Evolutionary conservation across 2,888 invertebrate genomes (phyloP), one percentile per base, ranked within the genome.

Genomic region (Pimpla rufipes): DNA sequence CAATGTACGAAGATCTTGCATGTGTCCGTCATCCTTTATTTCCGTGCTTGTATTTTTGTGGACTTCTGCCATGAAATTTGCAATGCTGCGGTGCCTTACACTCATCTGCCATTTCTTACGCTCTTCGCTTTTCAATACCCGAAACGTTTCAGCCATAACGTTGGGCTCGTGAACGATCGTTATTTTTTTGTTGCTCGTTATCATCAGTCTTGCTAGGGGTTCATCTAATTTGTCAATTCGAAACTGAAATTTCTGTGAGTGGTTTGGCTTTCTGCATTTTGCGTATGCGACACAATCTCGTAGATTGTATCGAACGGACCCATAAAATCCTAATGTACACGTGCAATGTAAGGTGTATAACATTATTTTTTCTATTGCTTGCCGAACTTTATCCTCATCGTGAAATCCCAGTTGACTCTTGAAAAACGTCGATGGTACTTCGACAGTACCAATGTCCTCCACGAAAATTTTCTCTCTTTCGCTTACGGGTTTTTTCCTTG

Each of bases 11-110:
- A 71, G 13, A 45, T 81, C 42, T 23, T 81, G 81, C 35, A 45
- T 66, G 16, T 81, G 76, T 1, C 82, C 78, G 18, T 82, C 73
- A 13, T 42, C 37, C 21, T 23, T 55, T 10, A 67, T 13, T 45
- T 40, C 64, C 62, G 45, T 47, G 45, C n/a, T 47, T 3, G 45
- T 47, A 0, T n/a, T 47, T 47, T 47, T 16, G n/a, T 47, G 16
- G 0, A 47, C n/a, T 47, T 47, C 47, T 18, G 47, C n/a, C 47
- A 47, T 47, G 47, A 16, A 47, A 47, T 47, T 6, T 2, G 8
- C 16, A 47, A 16, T n/a, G 47, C 47, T 47, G 47, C 47, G 47
- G 6, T 47, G 45, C 5, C 45, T 47, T 1, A 47, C 45, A n/a
- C 0, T n/a, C n/a, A 13, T 47, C 45, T 47, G 45, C 45, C 45